Percentiles rank a stretch among this genome's conserved stretches.
phyloP scores from a whole-genome alignment of 1,140 invertebrate genomes.

The Gonioctena quinquepunctata region DNA sequence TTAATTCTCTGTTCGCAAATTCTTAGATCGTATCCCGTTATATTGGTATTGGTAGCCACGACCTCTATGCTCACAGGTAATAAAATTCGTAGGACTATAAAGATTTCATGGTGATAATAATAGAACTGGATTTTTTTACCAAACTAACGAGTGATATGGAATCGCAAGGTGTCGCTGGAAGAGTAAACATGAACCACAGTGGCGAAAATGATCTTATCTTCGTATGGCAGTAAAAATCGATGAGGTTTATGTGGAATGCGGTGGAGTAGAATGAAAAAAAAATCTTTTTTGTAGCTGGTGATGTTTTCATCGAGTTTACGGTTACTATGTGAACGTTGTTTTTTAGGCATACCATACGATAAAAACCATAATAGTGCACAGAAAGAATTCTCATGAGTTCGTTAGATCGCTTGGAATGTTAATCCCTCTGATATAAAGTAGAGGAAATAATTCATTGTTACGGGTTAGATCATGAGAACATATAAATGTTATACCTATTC shows the following conservation, averaged over 20 bases:
- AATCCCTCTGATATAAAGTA: too few relatives aligned
- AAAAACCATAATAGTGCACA: too few relatives aligned
- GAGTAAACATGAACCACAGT: conserved; percentile 7
- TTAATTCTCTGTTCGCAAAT: too few relatives aligned
- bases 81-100: conserved; percentile 10
- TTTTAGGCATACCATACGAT: too few relatives aligned
- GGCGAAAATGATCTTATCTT: conserved; percentile 1
- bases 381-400: too few relatives aligned
- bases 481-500: too few relatives aligned
- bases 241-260: not conserved
- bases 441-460: too few relatives aligned
- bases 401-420: too few relatives aligned
- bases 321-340: too few relatives aligned
- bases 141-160: conserved; percentile 9
- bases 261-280: not conserved
- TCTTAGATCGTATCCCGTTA: too few relatives aligned
- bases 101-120: conserved; percentile 3
- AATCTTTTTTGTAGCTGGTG: not conserved
- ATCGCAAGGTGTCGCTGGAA: conserved; percentile 4
- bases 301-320: not conserved
- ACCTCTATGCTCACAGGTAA: not conserved
- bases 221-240: not conserved
- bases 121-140: not conserved
- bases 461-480: too few relatives aligned
- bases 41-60: not conserved